Conservation (phyloP, 2,888 invertebrate species). For the Patella pellucida region DNA sequence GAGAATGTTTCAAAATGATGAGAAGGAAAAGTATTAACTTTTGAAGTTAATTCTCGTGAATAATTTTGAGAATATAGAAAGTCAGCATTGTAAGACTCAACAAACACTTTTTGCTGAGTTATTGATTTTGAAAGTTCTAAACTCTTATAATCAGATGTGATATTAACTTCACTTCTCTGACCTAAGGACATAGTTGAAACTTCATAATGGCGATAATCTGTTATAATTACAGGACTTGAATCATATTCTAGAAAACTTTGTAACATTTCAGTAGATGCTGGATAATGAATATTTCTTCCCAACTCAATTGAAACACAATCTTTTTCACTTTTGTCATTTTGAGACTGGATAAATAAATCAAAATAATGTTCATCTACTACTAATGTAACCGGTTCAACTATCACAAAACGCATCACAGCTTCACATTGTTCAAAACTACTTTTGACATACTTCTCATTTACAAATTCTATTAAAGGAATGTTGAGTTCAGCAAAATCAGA, state of each 20-base stretch:
- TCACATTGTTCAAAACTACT: background rate
- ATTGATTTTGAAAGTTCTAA: background rate
- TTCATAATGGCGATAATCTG: background rate
- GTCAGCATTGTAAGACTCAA: background rate
- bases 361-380: background rate
- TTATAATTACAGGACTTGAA: slow-evolving; percentile 5
- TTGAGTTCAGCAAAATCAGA: background rate
- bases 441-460: background rate
- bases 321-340: background rate
- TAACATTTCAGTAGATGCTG: slow-evolving; percentile 21
- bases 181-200: background rate
- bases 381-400: background rate
- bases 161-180: background rate
- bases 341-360: background rate
- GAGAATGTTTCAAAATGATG: background rate
- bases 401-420: slow-evolving; percentile 4
- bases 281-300: slow-evolving; percentile 15
- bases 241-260: slow-evolving; percentile 17
- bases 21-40: background rate
- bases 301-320: background rate
- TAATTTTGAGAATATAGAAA: background rate
- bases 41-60: background rate
- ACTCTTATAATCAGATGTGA: background rate
- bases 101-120: no score
- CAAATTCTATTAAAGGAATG: slow-evolving; percentile 6